Evolutionary conservation across 2,113 vertebrate genomes (phyloP).

Genomic region (Lepidothrix coronata): DNA sequence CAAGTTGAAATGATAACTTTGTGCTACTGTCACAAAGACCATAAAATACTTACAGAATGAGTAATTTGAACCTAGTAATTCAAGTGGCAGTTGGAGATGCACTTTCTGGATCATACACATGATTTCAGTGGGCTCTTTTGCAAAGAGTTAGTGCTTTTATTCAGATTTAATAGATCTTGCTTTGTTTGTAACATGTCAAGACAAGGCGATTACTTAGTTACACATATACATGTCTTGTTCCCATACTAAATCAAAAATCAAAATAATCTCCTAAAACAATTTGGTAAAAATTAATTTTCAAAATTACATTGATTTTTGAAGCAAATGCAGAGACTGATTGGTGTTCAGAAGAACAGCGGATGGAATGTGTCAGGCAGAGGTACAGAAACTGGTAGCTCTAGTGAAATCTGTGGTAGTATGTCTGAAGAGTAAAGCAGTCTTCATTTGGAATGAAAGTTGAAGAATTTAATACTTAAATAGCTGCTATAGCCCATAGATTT

Average conservation of each 20-base stretch:
- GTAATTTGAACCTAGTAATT: neutral
- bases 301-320: neutral
- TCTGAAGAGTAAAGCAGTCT: neutral
- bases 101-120: accelerated
- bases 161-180: neutral
- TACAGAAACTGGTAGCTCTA: neutral
- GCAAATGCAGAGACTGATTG: neutral
- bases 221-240: neutral
- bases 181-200: neutral
- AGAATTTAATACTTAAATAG: neutral
- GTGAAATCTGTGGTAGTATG: neutral
- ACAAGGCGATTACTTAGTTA: neutral
- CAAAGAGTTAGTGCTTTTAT: neutral
- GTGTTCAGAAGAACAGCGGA: neutral
- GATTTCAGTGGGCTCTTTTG: neutral
- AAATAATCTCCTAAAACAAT: neutral
- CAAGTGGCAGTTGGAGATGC: neutral
- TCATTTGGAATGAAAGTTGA: neutral
- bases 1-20: neutral
- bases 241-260: neutral
- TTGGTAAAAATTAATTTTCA: neutral
- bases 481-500: neutral
- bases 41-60: neutral
- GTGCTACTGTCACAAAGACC: neutral
- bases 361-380: neutral